A percentile compares a stretch with the other conserved stretches of the same genome.
phyloP scores from a whole-genome alignment of 2,113 vertebrate genomes.

The Brachypodius melanocephalos region DNA sequence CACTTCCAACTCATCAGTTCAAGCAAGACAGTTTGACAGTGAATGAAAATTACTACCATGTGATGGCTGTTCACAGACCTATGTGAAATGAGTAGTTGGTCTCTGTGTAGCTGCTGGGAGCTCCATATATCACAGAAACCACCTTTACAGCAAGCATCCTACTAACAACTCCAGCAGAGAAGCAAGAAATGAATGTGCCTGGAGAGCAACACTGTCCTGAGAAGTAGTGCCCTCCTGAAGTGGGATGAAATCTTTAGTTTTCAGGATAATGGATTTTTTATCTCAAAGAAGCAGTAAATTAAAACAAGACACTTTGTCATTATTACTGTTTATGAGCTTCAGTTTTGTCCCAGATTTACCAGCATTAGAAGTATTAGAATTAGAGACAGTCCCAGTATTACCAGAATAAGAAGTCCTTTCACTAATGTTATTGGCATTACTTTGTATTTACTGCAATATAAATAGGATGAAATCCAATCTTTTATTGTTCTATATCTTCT shows the following conservation, averaged over 20 bases:
- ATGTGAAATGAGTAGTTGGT: neutral
- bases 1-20: constrained; percentile 26
- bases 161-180: neutral
- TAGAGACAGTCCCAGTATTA: too few relatives aligned
- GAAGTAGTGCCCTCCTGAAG: neutral
- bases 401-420: neutral
- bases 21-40: neutral
- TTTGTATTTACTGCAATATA: neutral
- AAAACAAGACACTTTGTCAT: neutral
- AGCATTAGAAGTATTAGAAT: too few relatives aligned
- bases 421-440: neutral
- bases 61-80: neutral
- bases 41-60: constrained; percentile 14
- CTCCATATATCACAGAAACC: neutral
- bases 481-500: neutral
- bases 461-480: neutral
- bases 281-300: neutral
- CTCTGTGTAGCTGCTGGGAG: neutral
- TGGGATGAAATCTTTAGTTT: neutral
- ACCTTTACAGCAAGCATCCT: neutral
- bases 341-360: neutral
- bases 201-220: neutral
- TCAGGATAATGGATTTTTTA: neutral
- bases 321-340: neutral
- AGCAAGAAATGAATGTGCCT: neutral